These are phyloP conservation scores for Drosophila multiciliata DNA, from an alignment of 2,888 invertebrate species.

Conservation along the genomic window DNA sequence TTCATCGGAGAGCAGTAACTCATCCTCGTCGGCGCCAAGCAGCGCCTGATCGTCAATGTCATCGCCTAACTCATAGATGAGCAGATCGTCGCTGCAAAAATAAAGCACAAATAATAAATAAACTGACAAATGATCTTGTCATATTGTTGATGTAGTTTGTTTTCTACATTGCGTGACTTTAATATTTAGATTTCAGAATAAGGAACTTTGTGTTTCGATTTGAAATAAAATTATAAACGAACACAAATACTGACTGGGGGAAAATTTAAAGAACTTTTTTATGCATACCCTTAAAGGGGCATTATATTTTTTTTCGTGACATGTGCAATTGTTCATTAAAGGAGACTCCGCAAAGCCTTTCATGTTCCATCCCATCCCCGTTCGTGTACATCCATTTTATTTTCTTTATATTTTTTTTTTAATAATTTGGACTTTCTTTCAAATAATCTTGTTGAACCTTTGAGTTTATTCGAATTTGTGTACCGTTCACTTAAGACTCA, in stretches of 20 bases:
- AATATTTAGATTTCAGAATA: not conserved
- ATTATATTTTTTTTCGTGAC: not conserved
- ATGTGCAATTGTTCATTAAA: not conserved
- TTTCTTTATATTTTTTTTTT: no score
- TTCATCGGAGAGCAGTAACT: conserved; percentile 84
- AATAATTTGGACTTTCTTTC: no score
- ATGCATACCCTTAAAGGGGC: not conserved
- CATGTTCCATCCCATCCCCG: no score
- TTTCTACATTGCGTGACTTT: not conserved
- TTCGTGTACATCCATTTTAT: no score
- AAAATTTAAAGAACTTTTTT: not conserved
- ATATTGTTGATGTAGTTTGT: not conserved
- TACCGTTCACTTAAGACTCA: not conserved
- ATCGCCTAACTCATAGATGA: conserved; percentile 84
- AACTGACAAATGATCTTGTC: conserved; percentile 3
- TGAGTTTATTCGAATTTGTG: not conserved
- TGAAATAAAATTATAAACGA: not conserved
- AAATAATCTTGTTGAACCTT: not conserved
- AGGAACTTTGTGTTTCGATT: not conserved
- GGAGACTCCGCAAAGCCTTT: not conserved
- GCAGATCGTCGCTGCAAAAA: conserved; percentile 83
- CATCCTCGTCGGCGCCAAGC: conserved; percentile 84
- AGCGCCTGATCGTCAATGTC: conserved; percentile 85
- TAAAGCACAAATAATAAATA: conserved; percentile 3
- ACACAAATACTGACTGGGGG: not conserved